These are phyloP conservation scores for Fistularia commersonii DNA, from an alignment of 2,797 vertebrate species.

Conservation along the genomic window DNA sequence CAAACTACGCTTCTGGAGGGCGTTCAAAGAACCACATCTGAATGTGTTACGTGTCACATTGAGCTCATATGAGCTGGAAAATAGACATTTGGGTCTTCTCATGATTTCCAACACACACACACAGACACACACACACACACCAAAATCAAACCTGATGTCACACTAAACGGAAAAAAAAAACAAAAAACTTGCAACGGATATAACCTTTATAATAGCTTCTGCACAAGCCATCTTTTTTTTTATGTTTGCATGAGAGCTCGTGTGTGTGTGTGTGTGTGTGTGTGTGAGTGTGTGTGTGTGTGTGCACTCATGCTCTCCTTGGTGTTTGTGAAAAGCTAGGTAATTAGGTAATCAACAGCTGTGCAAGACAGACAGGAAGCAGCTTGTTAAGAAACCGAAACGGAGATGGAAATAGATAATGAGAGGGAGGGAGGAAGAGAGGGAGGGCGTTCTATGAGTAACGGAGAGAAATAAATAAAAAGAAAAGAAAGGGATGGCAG, in stretches of 20 bases:
- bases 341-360: conserved; percentile 75
- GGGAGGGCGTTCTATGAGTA: conserved; percentile 15
- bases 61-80: too few species aligned
- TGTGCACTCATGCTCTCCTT: too few species aligned
- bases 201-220: conserved; percentile 34
- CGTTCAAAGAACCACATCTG: too few species aligned
- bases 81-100: conserved; percentile 4
- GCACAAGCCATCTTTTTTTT: conserved; percentile 9
- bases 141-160: conserved; percentile 11
- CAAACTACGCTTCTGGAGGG: too few species aligned
- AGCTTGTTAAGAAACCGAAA: conserved; percentile 67
- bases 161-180: too few species aligned
- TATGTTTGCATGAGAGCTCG: conserved; percentile 2
- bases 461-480: conserved; percentile 21
- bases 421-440: conserved; percentile 41
- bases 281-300: conserved; percentile 7
- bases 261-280: conserved; percentile 11
- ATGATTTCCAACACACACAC: not conserved
- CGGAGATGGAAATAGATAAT: conserved; percentile 61
- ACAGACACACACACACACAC: conserved; percentile 1
- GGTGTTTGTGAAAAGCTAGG: conserved; percentile 41
- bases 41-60: too few species aligned
- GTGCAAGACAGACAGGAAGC: conserved; percentile 68
- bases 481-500: conserved; percentile 18
- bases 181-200: conserved; percentile 24